Base-by-base conservation (phyloP, 2,888 invertebrate species). In the Oscheius sp. region DNA sequence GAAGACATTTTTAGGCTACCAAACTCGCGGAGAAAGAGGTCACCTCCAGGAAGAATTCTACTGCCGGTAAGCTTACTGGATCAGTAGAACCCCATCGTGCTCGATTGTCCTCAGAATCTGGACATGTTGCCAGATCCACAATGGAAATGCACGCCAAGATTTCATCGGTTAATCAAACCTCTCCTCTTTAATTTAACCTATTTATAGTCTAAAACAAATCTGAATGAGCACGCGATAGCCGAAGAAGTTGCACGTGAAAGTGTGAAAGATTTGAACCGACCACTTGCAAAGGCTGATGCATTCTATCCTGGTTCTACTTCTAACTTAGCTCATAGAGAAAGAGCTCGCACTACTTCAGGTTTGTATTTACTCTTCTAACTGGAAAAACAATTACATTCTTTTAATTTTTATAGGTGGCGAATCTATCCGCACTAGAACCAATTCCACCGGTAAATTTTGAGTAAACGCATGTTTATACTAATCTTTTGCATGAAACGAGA, bases 251-350 rank as follows among this genome's bases (percentile, higher is more conserved):
- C 85, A 21, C 80, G 75, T 58, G 86, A 85, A 25, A 80, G 82
- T 74, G 76, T 88, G 55, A 75, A 80, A 13, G 83, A 85, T 23
- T 74, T 88, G 63, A 88, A 87, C 74, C 73, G 94, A 1, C 93
- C 94, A 18, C 93, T 96, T 92, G 92, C 93, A 85, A 92, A 94
- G 69, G 94, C 93, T 69, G 96, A 97, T 89, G 93, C 95, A 9
- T 93, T 96, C 85, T 96, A 95, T 89, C 93, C 94, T 88, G 95
- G 95, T 80, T 94, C 92, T 86, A 89, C 93, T 23, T 89, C 90
- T 72, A 92, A 91, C 85, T 89, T 88, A 46, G 41, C 61, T 43
- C 43, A 61, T 13, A 75, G 80, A 2, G 77, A 78, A 25, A 76
- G 85, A 69, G 76, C 75, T 49, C 64, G 81, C n/a, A 76, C 82